A percentile compares a stretch with the other conserved stretches of the same genome.
phyloP scores from a whole-genome alignment of 1,140 invertebrate species.

The Parapsyche elsis region DNA sequence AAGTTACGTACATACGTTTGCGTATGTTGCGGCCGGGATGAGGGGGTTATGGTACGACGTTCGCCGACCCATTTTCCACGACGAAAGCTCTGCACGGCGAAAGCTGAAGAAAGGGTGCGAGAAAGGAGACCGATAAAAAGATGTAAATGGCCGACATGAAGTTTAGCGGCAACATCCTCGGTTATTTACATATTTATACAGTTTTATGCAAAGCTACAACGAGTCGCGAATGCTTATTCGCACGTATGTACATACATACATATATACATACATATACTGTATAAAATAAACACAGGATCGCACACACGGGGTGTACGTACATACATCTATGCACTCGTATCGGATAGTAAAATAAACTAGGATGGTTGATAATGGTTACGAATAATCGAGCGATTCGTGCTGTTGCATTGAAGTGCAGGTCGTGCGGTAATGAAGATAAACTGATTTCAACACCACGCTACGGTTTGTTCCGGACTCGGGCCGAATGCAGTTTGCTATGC shows the following conservation, averaged over 20 bases:
- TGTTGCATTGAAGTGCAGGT: too few species aligned
- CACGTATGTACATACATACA: not conserved
- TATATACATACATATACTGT: too few species aligned
- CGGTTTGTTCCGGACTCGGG: not conserved
- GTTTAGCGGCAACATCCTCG: conserved; percentile 12
- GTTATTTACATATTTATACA: conserved; percentile 22
- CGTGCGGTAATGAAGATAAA: conserved; percentile 26
- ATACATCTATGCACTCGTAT: too few species aligned
- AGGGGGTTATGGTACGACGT: too few species aligned
- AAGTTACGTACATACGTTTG: too few species aligned
- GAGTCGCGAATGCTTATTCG: not conserved
- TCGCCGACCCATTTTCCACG: conserved; percentile 8
- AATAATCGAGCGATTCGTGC: too few species aligned
- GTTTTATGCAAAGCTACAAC: conserved; percentile 24
- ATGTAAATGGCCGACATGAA: conserved; percentile 24
- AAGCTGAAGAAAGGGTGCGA: conserved; percentile 1
- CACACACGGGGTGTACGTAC: too few species aligned
- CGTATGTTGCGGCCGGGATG: too few species aligned
- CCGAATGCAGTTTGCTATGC: conserved; percentile 15
- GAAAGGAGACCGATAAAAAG: conserved; percentile 1
- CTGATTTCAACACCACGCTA: not conserved
- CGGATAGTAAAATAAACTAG: too few species aligned
- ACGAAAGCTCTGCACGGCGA: not conserved
- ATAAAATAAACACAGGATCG: too few species aligned
- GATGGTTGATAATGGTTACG: too few species aligned